phyloP scores from a whole-genome alignment of 2,113 vertebrate genomes.

The Actenoides hombroni region DNA sequence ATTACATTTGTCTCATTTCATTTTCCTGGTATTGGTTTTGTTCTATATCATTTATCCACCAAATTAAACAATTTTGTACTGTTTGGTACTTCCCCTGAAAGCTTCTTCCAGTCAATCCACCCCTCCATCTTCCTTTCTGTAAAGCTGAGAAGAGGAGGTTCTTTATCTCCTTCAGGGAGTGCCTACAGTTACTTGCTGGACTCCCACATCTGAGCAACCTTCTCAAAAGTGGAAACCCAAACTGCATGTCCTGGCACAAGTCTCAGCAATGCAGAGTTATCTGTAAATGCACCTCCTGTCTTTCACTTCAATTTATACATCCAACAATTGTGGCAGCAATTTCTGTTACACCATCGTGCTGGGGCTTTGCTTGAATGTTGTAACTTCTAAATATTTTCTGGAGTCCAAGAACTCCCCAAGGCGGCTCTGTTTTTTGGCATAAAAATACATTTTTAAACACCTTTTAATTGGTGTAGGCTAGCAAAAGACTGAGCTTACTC shows the following conservation, averaged over 20 bases:
- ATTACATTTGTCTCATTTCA: not conserved
- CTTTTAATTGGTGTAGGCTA: constrained; percentile 2
- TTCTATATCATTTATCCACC: not conserved
- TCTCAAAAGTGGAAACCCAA: not conserved
- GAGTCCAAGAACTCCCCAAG: not conserved
- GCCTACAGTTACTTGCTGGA: not conserved
- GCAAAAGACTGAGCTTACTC: not conserved
- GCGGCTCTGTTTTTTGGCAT: not conserved
- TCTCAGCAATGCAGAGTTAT: not conserved
- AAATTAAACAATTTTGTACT: not conserved
- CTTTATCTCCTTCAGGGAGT: not conserved
- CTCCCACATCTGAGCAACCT: not conserved
- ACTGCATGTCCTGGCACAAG: not conserved
- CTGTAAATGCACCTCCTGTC: not conserved
- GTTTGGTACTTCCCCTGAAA: not conserved
- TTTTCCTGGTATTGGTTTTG: not conserved
- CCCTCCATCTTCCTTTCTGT: not conserved
- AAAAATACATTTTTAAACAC: not conserved
- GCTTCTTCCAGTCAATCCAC: not conserved
- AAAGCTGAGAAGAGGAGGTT: not conserved
- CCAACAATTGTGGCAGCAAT: not conserved
- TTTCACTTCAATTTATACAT: not conserved
- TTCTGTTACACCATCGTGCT: not conserved
- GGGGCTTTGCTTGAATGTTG: not conserved
- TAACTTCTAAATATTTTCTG: not conserved